Evolutionary conservation across 2,888 invertebrate species (phyloP), one percentile per base, ranked within the genome.

Genomic region (Oxyscelio sp.): DNA sequence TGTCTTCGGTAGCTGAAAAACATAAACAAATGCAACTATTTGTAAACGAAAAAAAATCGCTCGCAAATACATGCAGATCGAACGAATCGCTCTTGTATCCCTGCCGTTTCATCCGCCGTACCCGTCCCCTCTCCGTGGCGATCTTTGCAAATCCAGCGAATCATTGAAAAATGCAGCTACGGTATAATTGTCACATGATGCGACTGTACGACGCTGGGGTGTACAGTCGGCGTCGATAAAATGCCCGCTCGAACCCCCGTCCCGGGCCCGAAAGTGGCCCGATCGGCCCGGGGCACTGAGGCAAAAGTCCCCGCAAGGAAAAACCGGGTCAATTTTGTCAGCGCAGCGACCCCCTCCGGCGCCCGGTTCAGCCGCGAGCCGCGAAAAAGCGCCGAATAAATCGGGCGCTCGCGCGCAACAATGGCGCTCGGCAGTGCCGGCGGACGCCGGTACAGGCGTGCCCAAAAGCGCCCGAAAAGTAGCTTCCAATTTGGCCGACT

Each of bases 281-380:
- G n/a, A n/a, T n/a, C n/a, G 88, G 83, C 86, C 31, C 66, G 90
- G 89, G 90, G 89, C 89, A 85, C 89, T 68, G 87, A 88, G 82
- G 88, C 87, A 90, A 92, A 92, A 78, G 87, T 90, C 86, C 87
- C 87, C 87, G 84, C 74, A 82, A 90, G 87, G 89, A 93, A 94
- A 93, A 92, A 86, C 88, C 92, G 87, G 83, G 86, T 88, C 92
- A 89, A 93, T 92, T 93, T 87, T 85, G 90, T 90, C 83, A 85
- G 89, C 89, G 90, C 85, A 87, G 82, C 90, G 88, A 85, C 52
- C 59, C 31, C 13, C 78, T 50, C 9, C 13, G 4, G 15, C 24
- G 11, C 4, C 3, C 38, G 21, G 22, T 24, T 38, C 22, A 66
- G 70, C 66, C 61, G 56, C 63, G 19, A 56, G 15, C 9, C 59